These are phyloP conservation scores for Zaprionus kolodkinae DNA, from an alignment of 1,140 invertebrate species.

Conservation along the genomic window DNA sequence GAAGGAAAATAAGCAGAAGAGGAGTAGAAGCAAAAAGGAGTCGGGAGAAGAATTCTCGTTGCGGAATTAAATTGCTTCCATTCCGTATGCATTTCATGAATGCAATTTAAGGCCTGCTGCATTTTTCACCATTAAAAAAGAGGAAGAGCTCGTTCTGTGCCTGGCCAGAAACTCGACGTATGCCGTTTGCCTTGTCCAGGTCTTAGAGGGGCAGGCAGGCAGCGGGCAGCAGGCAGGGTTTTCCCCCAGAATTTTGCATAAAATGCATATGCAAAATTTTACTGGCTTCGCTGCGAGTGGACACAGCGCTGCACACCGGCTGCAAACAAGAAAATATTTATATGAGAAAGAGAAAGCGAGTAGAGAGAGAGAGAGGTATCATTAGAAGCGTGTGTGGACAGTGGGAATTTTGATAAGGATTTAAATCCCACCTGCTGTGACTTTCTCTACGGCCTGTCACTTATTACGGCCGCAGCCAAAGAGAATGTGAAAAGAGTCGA, in stretches of 20 bases:
- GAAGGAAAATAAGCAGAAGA: neutral
- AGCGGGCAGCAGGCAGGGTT: neutral
- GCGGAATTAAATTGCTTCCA: conserved; percentile 50
- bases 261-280: conserved; percentile 71
- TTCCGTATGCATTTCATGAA: conserved; percentile 72
- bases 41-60: conserved; percentile 3
- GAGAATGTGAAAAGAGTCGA: neutral
- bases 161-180: conserved; percentile 1
- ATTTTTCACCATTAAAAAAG: conserved; percentile 68
- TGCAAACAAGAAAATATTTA: conserved; percentile 64
- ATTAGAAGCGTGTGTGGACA: conserved; percentile 43
- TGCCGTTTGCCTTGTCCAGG: neutral
- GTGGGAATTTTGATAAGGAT: conserved; percentile 53
- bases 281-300: conserved; percentile 21
- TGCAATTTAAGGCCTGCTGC: conserved; percentile 71
- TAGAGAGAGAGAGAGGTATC: conserved; percentile 23
- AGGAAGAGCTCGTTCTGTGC: conserved; percentile 27
- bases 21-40: neutral
- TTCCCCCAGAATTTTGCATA: conserved; percentile 42
- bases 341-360: conserved; percentile 25
- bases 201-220: neutral
- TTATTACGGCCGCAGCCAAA: conserved; percentile 18
- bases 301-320: conserved; percentile 52
- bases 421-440: conserved; percentile 45
- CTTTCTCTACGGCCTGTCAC: conserved; percentile 21